phyloP scores from a whole-genome alignment of 2,797 vertebrate genomes.

The Octomys mimax region DNA sequence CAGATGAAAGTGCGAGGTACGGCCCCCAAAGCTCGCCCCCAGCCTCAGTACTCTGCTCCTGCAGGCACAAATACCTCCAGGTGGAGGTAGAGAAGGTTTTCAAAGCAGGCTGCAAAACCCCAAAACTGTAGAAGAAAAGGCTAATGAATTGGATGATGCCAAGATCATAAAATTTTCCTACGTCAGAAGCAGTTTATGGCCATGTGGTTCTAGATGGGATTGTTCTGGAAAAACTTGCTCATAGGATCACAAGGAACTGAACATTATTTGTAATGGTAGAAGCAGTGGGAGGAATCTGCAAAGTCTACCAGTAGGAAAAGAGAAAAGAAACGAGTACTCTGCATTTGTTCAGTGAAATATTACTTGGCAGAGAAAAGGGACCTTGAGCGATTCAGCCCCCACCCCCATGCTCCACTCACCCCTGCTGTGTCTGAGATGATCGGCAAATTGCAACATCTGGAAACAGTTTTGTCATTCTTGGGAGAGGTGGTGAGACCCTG shows the following conservation, averaged over 20 bases:
- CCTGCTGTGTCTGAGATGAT: background rate
- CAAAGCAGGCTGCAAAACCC: background rate
- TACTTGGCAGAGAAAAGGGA: background rate
- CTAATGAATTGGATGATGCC: background rate
- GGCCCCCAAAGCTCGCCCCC: background rate
- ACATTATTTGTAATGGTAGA: background rate
- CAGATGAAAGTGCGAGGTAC: background rate
- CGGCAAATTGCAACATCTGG: background rate
- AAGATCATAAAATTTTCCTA: background rate
- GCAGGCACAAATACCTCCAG: background rate
- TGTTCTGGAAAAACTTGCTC: background rate
- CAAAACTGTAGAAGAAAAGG: background rate
- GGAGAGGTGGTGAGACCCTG: background rate
- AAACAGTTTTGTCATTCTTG: background rate
- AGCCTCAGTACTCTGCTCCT: background rate
- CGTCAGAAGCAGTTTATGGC: background rate
- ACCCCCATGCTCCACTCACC: background rate
- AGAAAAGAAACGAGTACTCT: background rate
- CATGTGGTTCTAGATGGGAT: background rate
- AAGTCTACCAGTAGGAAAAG: background rate
- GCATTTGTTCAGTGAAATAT: background rate
- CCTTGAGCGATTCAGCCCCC: background rate
- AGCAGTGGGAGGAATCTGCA: background rate
- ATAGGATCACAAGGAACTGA: background rate
- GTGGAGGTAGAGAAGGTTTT: background rate